Evolutionary conservation across 2,113 vertebrate species (phyloP), one percentile per base, ranked within the genome.

Genomic region (Melanostigma gelatinosum): DNA sequence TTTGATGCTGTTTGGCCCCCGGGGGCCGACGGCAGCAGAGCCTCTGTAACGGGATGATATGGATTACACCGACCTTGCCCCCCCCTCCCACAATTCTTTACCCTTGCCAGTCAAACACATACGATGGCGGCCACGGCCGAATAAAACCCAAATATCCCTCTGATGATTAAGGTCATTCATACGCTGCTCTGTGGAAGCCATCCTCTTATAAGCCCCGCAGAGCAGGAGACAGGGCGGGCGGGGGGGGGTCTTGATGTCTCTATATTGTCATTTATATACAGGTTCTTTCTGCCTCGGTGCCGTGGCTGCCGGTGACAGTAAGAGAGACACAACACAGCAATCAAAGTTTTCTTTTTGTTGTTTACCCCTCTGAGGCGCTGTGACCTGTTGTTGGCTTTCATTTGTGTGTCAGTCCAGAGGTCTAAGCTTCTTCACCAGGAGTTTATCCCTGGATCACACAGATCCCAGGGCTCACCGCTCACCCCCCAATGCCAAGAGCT

Each of bases 91-190:
- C 29, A 58, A 80, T 36, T 85, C 88, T 88, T 75, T 79, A 87
- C 77, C 87, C 86, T 87, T 91, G 89, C 87, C 91, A 93, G 86
- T 92, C 60, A 73, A 91, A 86, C 75, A 22, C 79, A 84, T 57
- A 78, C 8, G 82, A 86, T 91, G 91, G 80, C 86, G 77, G 27
- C 44, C 29, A 58, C 75, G 76, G 75, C 82, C 65, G 80, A 92
- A 88, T 89, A 92, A 91, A 93, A 89, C 85, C 87, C 85, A 90
- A 94, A 94, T 93, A 92, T 90, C 88, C 88, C 82, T 85, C 85
- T 80, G 89, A 93, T 94, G 92, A 94, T 94, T 94, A 94, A 94
- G 94, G 94, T 94, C 94, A 94, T 83, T 89, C 86, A 80, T 86
- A 86, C 83, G 70, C 85, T 84, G 87, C 80, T 89, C 63, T 64